A percentile compares a stretch with the other conserved stretches of the same genome.
Conservation (phyloP, 2,113 vertebrate species). For the Eurypyga helias region DNA sequence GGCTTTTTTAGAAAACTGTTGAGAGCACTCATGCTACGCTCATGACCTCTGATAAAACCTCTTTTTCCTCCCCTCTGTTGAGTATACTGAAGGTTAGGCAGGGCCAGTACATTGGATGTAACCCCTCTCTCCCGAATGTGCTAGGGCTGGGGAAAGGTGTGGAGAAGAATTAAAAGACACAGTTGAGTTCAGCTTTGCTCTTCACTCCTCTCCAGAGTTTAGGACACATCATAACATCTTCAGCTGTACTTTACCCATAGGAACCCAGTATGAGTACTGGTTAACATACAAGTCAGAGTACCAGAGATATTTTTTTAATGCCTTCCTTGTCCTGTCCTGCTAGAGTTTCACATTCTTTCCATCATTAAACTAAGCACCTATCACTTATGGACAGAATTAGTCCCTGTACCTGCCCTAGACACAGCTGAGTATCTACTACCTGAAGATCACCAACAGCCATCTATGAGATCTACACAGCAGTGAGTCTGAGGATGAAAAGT, state of each 20-base stretch:
- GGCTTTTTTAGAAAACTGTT: not conserved
- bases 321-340: not conserved
- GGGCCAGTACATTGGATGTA: not conserved
- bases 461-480: not conserved
- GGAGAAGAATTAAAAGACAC: not conserved
- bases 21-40: not conserved
- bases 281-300: not conserved
- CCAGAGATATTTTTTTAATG: not conserved
- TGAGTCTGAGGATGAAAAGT: not conserved
- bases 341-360: not conserved
- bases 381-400: not conserved
- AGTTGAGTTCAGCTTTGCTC: not conserved
- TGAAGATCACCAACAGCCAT: not conserved
- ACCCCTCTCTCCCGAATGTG: not conserved
- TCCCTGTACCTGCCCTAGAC: not conserved
- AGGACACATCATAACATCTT: not conserved
- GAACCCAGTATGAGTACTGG: not conserved
- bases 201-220: not conserved
- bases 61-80: not conserved
- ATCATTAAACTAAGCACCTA: not conserved
- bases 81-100: not conserved
- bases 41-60: not conserved
- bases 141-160: not conserved
- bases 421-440: not conserved
- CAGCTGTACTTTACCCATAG: not conserved